Evolutionary conservation across 2,113 vertebrate species (phyloP), one percentile per base, ranked within the genome.

Genomic region (Apus apus): DNA sequence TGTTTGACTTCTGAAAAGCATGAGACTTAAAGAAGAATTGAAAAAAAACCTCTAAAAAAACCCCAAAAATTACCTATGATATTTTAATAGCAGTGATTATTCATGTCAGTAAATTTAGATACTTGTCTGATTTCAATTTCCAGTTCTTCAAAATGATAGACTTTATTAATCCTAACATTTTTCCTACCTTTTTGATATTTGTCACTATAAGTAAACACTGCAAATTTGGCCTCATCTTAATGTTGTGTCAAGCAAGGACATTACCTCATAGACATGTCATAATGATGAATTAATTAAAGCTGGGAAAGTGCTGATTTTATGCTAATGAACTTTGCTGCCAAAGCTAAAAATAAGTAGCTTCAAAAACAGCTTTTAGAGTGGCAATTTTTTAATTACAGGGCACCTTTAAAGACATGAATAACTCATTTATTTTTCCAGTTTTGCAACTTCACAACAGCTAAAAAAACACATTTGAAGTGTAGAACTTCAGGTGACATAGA

Each of bases 301-400:
- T 66, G 30, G 8, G 29, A 26, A 83, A 73, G 74, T 32, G 34
- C 7, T 85, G 14, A 22, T 80, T 34, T 91, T 87, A 76, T 93
- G 67, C 7, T 96, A 85, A 96, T 79, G n/a, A 94, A 50, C 46
- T 91, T 30, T 51, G 16, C 15, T 87, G 74, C 10, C 40, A 89
- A 87, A 91, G 58, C 34, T 93, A 91, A 94, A 96, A 90, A 94
- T 80, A 93, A 83, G 30, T 60, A 54, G 45, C 54, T 96, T 76
- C 43, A 90, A 85, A 97, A 93, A 80, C 73, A 96, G 11, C 18
- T 6, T 73, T 87, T 70, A 87, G 34, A 48, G 20, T 67, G 30
- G 50, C 23, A 90, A 94, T 97, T 91, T 89, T 70, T 82, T 94
- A 90, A 95, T 96, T 89, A 93, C 29, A 87, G 32, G 34, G 4